These are phyloP conservation scores for Mormyrops attenuatus DNA, from an alignment of 2,797 vertebrate species.

Conservation along the genomic window DNA sequence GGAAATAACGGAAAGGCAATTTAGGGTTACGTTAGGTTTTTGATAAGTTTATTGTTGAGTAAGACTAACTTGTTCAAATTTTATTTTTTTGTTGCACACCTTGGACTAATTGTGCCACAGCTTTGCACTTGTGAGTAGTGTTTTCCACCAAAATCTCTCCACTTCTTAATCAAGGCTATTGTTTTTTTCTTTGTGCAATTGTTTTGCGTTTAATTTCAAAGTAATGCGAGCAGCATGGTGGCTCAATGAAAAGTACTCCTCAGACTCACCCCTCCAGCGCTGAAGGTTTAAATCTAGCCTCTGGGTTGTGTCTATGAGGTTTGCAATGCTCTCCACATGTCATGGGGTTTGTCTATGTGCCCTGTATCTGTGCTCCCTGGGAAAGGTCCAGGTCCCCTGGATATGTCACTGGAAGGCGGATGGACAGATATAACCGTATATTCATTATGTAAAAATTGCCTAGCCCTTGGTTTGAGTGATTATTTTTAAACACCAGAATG, in stretches of 20 bases:
- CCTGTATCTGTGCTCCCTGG: neutral
- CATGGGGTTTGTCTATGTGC: neutral
- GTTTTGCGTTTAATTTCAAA: neutral
- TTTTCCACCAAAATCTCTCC: neutral
- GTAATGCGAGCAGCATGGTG: neutral
- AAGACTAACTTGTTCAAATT: neutral
- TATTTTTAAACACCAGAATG: neutral
- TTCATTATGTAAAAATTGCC: neutral
- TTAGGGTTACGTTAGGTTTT: neutral
- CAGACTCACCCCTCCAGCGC: neutral
- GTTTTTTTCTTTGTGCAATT: neutral
- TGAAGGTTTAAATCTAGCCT: neutral
- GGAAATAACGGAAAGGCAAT: neutral
- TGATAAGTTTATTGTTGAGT: neutral
- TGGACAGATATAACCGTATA: neutral
- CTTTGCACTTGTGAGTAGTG: neutral
- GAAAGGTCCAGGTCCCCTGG: neutral
- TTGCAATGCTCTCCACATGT: neutral
- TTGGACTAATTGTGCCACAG: neutral
- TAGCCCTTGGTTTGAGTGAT: neutral
- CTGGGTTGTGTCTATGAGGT: neutral
- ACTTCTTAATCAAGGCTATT: neutral
- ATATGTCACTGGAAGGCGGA: neutral
- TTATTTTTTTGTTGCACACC: neutral
- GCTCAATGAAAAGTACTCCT: neutral